Evolutionary conservation across 2,113 vertebrate species (phyloP).

Genomic region (Plecturocebus donacophilus): DNA sequence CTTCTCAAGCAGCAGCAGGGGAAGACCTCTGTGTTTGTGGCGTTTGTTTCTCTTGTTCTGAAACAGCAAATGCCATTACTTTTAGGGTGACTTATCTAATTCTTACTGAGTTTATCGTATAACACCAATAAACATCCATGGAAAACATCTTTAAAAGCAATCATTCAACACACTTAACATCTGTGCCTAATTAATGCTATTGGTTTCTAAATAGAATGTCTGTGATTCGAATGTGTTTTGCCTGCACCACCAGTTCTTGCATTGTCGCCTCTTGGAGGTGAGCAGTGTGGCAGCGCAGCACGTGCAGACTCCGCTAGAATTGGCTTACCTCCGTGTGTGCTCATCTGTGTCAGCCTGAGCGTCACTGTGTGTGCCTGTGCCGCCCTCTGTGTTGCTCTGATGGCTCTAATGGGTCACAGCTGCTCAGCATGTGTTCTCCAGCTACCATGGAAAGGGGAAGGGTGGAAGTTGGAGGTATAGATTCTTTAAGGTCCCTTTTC

Average conservation of each 20-base stretch:
- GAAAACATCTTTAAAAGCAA: not conserved
- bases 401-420: slow-evolving; percentile 66
- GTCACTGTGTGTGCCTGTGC: slow-evolving; percentile 78
- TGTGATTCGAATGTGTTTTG: not conserved
- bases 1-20: not conserved
- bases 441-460: slow-evolving; percentile 19
- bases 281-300: slow-evolving; percentile 67
- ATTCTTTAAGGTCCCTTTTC: not conserved
- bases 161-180: not conserved
- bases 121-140: not conserved
- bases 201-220: not conserved
- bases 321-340: slow-evolving; percentile 61
- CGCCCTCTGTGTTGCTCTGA: slow-evolving; percentile 76
- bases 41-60: not conserved
- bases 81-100: not conserved
- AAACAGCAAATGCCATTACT: not conserved
- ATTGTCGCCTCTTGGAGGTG: slow-evolving; percentile 40
- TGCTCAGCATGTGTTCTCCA: not conserved
- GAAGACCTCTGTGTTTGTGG: not conserved
- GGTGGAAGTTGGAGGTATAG: not conserved
- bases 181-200: not conserved
- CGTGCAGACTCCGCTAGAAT: slow-evolving; percentile 72
- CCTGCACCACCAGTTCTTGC: not conserved
- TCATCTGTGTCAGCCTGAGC: slow-evolving; percentile 60
- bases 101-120: not conserved